A percentile compares a stretch with the other conserved stretches of the same genome.
phyloP scores from a whole-genome alignment of 1,140 invertebrate genomes.

The Drosophila baimaii region DNA sequence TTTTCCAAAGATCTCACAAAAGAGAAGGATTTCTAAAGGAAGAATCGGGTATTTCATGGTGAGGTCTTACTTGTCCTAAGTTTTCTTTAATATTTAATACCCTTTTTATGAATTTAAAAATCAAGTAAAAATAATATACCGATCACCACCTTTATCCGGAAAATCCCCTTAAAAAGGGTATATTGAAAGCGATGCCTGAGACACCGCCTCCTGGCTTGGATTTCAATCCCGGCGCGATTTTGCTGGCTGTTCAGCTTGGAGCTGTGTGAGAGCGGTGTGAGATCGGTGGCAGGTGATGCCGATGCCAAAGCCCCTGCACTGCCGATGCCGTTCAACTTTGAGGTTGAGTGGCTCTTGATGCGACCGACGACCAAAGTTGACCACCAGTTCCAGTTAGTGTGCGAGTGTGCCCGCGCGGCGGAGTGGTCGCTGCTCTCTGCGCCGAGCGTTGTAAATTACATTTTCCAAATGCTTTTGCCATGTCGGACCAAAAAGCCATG shows the following conservation, averaged over 20 bases:
- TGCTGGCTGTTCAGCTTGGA: constrained; percentile 12
- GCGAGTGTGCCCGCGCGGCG: constrained; percentile 6
- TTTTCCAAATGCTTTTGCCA: constrained; percentile 84
- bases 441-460: constrained; percentile 82
- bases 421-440: constrained; percentile 40
- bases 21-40: too few relatives aligned
- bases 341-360: constrained; percentile 62
- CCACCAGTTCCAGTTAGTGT: constrained; percentile 44
- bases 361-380: constrained; percentile 59
- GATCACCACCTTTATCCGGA: neutral
- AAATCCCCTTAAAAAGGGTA: constrained; percentile 20
- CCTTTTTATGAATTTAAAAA: neutral
- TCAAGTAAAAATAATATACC: neutral
- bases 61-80: neutral
- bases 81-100: neutral
- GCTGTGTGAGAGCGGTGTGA: constrained; percentile 56
- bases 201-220: constrained; percentile 1
- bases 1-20: too few relatives aligned
- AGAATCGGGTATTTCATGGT: neutral
- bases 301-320: constrained; percentile 12
- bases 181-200: constrained; percentile 2
- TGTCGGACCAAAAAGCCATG: constrained; percentile 81
- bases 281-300: constrained; percentile 77
- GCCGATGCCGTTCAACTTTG: constrained; percentile 59
- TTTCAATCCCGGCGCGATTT: constrained; percentile 30